A percentile compares a stretch with the other conserved stretches of the same genome.
These are phyloP conservation scores for Amphipyra tragopoginis DNA, from an alignment of 2,888 invertebrate species.

Conservation along the genomic window DNA sequence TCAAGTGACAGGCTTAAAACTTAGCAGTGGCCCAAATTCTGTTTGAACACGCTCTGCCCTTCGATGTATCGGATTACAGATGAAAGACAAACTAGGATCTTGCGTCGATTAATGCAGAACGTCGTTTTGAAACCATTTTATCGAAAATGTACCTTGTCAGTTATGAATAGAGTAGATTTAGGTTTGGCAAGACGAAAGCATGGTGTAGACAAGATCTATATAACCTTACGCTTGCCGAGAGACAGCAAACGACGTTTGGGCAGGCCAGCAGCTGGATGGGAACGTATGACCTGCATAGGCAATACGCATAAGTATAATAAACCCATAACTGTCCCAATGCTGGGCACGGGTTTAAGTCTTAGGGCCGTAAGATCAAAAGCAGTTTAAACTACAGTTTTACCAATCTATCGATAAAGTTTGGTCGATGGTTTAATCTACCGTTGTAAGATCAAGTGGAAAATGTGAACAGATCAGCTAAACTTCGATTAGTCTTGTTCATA, in stretches of 20 bases:
- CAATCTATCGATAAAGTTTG: too few relatives aligned
- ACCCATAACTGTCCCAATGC: too few relatives aligned
- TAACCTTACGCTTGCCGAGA: background rate
- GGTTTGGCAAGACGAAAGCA: background rate
- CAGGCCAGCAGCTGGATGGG: too few relatives aligned
- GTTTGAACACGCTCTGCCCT: constrained; percentile 53
- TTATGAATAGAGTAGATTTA: constrained; percentile 15
- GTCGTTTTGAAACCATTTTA: constrained; percentile 13
- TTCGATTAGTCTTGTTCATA: too few relatives aligned
- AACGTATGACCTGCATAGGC: too few relatives aligned
- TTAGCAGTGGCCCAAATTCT: constrained; percentile 53
- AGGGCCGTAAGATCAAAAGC: too few relatives aligned
- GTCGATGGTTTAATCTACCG: too few relatives aligned
- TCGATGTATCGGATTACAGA: constrained; percentile 59
- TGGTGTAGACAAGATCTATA: background rate
- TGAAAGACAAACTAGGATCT: constrained; percentile 48
- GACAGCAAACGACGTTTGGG: background rate
- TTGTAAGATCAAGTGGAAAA: too few relatives aligned
- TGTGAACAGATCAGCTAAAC: too few relatives aligned
- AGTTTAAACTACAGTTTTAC: too few relatives aligned
- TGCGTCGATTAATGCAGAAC: constrained; percentile 31
- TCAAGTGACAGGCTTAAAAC: constrained; percentile 61
- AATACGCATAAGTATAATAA: too few relatives aligned
- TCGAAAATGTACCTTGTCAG: constrained; percentile 16
- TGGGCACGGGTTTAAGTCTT: too few relatives aligned